These are phyloP conservation scores for Capricornis sumatraensis DNA, from an alignment of 2,113 vertebrate species.

Conservation along the genomic window DNA sequence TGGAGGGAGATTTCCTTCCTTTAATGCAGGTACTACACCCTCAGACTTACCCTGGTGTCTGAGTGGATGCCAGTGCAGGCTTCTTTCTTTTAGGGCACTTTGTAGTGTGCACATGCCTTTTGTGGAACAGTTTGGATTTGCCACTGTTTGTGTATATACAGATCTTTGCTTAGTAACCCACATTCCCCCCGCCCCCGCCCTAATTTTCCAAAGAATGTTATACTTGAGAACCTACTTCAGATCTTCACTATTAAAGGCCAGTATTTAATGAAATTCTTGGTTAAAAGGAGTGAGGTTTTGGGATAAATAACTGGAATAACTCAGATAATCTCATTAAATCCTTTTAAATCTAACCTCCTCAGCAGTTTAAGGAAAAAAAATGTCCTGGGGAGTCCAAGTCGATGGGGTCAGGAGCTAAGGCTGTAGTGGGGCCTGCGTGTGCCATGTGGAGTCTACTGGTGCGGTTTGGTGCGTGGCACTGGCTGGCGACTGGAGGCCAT, in stretches of 20 bases:
- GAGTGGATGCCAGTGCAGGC: background rate
- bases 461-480: rapidly evolving
- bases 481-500: background rate
- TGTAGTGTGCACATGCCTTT: background rate
- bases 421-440: background rate
- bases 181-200: no score
- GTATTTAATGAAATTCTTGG: background rate
- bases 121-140: no score
- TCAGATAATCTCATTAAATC: background rate
- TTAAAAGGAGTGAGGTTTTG: background rate
- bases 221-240: background rate
- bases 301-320: background rate
- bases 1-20: constrained; percentile 83
- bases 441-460: rapidly evolving
- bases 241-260: background rate
- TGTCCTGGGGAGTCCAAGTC: no score
- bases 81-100: no score
- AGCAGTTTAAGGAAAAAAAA: background rate
- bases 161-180: background rate
- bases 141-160: background rate
- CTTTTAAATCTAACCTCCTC: background rate
- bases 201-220: background rate
- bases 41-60: background rate
- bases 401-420: background rate
- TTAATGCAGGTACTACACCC: constrained; percentile 86